Evolutionary conservation across 1,140 invertebrate species (phyloP).

Genomic region (Dufourea novaeangliae): DNA sequence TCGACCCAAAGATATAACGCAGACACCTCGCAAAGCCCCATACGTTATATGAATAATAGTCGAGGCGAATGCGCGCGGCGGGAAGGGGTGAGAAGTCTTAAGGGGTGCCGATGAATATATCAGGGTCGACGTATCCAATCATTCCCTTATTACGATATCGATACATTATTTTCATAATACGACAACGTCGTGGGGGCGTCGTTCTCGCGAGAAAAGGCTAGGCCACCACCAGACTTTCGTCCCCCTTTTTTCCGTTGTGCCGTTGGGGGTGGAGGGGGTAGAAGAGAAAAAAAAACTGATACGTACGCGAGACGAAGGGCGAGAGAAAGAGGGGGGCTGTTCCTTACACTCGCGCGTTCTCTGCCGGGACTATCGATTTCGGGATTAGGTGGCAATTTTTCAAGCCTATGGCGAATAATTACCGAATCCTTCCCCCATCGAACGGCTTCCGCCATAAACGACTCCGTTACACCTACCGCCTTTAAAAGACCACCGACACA

Average conservation of each 20-base stretch:
- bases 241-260: not conserved
- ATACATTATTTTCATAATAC: constrained; percentile 78
- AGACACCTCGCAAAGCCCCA: constrained; percentile 72
- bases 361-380: constrained; percentile 70
- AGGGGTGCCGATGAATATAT: constrained; percentile 66
- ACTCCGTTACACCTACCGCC: constrained; percentile 25
- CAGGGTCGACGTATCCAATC: constrained; percentile 76
- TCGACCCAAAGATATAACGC: constrained; percentile 67
- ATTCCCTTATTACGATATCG: constrained; percentile 80
- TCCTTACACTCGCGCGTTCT: constrained; percentile 61
- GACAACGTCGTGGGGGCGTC: constrained; percentile 16
- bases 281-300: constrained; percentile 53
- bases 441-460: constrained; percentile 53
- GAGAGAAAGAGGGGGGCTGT: constrained; percentile 45
- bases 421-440: constrained; percentile 69
- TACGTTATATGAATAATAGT: constrained; percentile 64
- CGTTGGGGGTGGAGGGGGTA: not conserved
- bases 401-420: constrained; percentile 79
- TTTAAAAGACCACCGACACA: constrained; percentile 39
- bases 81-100: constrained; percentile 48
- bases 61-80: constrained; percentile 17
- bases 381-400: constrained; percentile 80
- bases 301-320: constrained; percentile 41
- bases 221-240: not conserved
- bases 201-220: not conserved